Conservation (phyloP, 2,888 invertebrate species). For the Colletes collaris region DNA sequence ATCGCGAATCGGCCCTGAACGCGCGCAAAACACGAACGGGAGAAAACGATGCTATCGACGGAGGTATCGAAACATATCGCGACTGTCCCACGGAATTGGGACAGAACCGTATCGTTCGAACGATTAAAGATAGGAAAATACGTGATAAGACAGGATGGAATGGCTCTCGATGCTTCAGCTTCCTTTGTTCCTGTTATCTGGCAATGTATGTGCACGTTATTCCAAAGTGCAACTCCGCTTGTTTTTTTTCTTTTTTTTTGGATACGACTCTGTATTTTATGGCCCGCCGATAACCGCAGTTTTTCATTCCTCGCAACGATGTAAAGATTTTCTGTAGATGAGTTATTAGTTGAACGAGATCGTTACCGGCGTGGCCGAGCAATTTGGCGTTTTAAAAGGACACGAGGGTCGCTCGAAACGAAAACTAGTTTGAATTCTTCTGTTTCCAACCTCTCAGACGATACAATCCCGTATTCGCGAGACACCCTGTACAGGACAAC, state of each 20-base stretch:
- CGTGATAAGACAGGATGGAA: conserved; percentile 13
- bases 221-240: too few relatives aligned
- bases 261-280: conserved; percentile 4
- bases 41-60: conserved; percentile 19
- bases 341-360: too few relatives aligned
- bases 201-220: too few relatives aligned
- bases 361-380: too few relatives aligned
- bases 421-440: neutral
- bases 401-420: neutral
- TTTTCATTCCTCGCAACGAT: neutral
- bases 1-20: conserved; percentile 4
- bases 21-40: neutral
- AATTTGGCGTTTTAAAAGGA: too few relatives aligned
- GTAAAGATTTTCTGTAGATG: neutral
- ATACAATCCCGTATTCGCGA: neutral
- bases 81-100: neutral
- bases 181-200: too few relatives aligned
- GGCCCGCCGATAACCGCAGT: too few relatives aligned
- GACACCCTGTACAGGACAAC: neutral
- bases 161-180: neutral
- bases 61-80: conserved; percentile 17
- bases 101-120: conserved; percentile 1
- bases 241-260: neutral
- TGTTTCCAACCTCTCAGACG: conserved; percentile 9
- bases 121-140: conserved; percentile 17